A percentile compares a stretch with the other conserved stretches of the same genome.
These are phyloP conservation scores for Drosophila ambigua DNA, from an alignment of 1,140 invertebrate genomes.

Conservation along the genomic window DNA sequence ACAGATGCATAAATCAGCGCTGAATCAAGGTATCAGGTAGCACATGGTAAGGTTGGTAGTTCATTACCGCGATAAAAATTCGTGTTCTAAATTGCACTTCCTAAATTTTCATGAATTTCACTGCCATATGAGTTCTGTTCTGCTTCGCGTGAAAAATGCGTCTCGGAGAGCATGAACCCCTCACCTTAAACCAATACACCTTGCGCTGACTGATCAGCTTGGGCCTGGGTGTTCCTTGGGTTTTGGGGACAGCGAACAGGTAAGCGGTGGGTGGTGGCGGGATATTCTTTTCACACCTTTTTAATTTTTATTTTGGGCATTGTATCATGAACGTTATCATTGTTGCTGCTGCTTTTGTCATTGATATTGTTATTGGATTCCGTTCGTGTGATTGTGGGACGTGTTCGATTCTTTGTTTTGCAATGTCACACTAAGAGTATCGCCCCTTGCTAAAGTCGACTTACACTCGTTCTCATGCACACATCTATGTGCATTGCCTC, in stretches of 20 bases:
- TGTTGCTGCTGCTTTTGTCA: constrained; percentile 49
- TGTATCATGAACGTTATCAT: constrained; percentile 43
- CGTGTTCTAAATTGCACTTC: too few species aligned
- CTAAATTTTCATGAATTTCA: too few species aligned
- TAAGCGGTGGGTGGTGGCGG: background rate
- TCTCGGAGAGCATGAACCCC: too few species aligned
- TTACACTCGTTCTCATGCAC: constrained; percentile 31
- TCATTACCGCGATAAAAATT: too few species aligned
- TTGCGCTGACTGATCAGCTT: constrained; percentile 8
- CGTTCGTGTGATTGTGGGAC: constrained; percentile 8
- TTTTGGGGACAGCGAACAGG: too few species aligned
- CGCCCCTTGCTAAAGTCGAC: constrained; percentile 22
- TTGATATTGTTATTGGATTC: constrained; percentile 34
- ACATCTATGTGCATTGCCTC: background rate
- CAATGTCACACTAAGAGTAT: constrained; percentile 35
- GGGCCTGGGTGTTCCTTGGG: background rate
- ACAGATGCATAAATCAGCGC: too few species aligned
- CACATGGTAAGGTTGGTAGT: too few species aligned
- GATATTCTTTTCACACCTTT: constrained; percentile 41
- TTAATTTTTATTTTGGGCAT: constrained; percentile 19
- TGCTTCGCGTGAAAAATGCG: too few species aligned
- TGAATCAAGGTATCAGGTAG: too few species aligned
- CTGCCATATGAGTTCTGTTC: too few species aligned
- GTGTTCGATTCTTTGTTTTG: constrained; percentile 48
- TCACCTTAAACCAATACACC: background rate